Base-by-base conservation (phyloP, 2,888 invertebrate species). In the Agriopis marginaria region DNA sequence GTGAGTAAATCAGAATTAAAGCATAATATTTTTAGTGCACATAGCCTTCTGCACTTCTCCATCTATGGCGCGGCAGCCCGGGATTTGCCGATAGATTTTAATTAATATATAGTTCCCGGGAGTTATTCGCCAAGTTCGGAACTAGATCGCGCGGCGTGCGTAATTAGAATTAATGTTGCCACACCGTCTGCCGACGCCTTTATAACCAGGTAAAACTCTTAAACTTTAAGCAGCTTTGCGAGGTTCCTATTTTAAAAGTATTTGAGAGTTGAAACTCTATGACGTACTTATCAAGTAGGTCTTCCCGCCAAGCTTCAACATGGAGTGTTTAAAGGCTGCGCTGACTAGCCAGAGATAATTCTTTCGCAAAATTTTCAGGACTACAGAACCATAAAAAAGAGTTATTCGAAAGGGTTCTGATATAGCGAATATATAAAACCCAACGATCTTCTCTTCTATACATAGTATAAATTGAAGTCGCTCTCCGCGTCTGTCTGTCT, bases 51-150 rank as follows among this genome's bases (percentile, higher is more conserved):
- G 32, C 6, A 47, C 45, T 58, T n/a, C 17, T 39, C 47, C 45
- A 23, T 47, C 72, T 75, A 51, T 62, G 32, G 64, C 39, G 53
- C 11, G 10, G 51, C 44, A 45, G 66, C 58, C 51, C 9, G 76
- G 72, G 75, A 75, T 74, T 77, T 70, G 71, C 71, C 75, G 76
- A 86, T 85, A 84, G 85, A 82, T 85, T 85, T 85, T 86, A 86
- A 86, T 86, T 86, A 86, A 85, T 84, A 83, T 82, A 86, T 86
- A 85, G 85, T 85, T 85, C 82, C 83, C 80, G 60, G 70, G 82
- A 84, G 86, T 79, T 80, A 82, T 77, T 79, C 75, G 78, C 74
- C 70, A 76, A 86, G 81, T 84, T 84, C 68, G 77, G 75, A 83
- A 83, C 78, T 81, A 76, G 79, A 80, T 81, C 78, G 77, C 74